Conservation (phyloP, 2,113 vertebrate genomes). For the Protobothrops mucrosquamatus region DNA sequence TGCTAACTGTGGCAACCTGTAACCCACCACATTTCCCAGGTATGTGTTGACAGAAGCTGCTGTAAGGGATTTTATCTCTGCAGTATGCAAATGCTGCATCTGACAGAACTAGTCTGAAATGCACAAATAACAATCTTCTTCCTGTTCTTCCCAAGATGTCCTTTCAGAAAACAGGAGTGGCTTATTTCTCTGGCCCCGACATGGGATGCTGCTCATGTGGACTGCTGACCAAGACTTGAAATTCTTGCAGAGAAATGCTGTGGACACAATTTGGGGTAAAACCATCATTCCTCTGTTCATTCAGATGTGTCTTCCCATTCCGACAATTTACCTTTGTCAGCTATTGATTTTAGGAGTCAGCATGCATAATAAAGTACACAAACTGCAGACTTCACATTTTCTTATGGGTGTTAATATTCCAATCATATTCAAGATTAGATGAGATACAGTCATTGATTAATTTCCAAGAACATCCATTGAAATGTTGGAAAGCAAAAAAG, state of each 20-base stretch:
- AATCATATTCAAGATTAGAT: conserved; percentile 32
- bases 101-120: not conserved
- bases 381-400: conserved; percentile 14
- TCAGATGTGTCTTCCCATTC: conserved; percentile 42
- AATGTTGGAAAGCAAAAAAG: not conserved
- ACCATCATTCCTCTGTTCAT: conserved; percentile 1
- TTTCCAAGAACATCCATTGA: not conserved
- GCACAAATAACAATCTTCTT: not conserved
- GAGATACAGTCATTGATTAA: not conserved
- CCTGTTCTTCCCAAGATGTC: not conserved
- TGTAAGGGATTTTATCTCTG: not conserved
- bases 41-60: not conserved
- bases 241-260: conserved; percentile 30
- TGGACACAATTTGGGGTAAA: conserved; percentile 40
- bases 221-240: not conserved
- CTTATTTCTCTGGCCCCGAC: not conserved
- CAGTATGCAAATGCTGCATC: no score
- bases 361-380: conserved; percentile 38
- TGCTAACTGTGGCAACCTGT: not conserved
- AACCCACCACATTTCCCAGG: not conserved
- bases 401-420: conserved; percentile 40
- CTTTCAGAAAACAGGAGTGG: not conserved
- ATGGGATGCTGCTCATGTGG: conserved; percentile 24
- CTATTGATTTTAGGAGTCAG: conserved; percentile 45
- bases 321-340: conserved; percentile 41